Evolutionary conservation across 2,113 vertebrate genomes (phyloP).

Genomic region (Urocolius indicus): DNA sequence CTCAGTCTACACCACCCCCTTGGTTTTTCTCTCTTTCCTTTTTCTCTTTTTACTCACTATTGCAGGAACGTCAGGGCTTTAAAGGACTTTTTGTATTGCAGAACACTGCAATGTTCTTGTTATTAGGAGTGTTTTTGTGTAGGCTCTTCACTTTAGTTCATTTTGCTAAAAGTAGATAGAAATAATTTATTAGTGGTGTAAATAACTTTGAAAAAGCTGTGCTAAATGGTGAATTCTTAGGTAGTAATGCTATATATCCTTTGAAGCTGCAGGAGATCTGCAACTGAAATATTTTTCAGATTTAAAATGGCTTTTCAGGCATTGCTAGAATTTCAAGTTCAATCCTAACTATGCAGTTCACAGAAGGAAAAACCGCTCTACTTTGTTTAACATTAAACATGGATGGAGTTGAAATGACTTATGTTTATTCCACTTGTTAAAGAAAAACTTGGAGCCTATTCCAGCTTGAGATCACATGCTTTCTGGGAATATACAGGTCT

Average conservation of each 20-base stretch:
- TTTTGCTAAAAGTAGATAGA: not conserved
- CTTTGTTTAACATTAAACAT: constrained; percentile 59
- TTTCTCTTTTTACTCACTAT: not conserved
- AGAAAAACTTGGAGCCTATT: constrained; percentile 54
- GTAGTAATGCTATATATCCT: not conserved
- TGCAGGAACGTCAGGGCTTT: not conserved
- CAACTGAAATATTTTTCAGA: not conserved
- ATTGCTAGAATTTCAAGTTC: constrained; percentile 17
- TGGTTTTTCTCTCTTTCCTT: no score
- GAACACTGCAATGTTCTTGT: not conserved
- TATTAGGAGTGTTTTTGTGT: not conserved
- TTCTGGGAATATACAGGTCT: constrained; percentile 47
- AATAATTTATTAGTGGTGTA: not conserved
- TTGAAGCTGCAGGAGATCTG: not conserved
- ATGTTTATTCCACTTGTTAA: constrained; percentile 68
- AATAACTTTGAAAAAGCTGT: not conserved
- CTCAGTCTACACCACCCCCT: no score
- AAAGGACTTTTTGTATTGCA: not conserved
- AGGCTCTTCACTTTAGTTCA: not conserved
- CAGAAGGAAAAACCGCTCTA: constrained; percentile 24
- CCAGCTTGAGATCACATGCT: constrained; percentile 46
- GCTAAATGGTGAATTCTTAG: not conserved
- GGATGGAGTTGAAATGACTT: constrained; percentile 52
- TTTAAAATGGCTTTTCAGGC: constrained; percentile 19
- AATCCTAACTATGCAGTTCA: not conserved